Evolutionary conservation across 2,113 vertebrate species (phyloP).

Genomic region (Gnathonemus echidnorhynchus): DNA sequence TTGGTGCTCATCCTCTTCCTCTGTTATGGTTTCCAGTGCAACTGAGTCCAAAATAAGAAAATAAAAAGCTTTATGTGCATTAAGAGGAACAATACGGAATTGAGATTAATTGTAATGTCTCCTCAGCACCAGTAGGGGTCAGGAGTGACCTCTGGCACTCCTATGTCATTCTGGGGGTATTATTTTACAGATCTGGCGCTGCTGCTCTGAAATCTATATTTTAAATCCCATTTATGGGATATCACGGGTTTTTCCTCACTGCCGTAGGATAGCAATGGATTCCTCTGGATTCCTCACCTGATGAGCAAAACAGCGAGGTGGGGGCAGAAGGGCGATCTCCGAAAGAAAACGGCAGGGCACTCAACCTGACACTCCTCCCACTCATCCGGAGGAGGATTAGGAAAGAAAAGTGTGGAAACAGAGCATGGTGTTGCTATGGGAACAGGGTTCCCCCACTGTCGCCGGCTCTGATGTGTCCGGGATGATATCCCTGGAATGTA

Average conservation of each 20-base stretch:
- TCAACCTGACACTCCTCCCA: background rate
- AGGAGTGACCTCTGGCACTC: background rate
- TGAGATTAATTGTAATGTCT: background rate
- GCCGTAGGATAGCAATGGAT: background rate
- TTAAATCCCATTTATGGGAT: background rate
- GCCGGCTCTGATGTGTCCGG: background rate
- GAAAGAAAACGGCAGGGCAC: background rate
- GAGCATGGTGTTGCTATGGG: conserved; percentile 11
- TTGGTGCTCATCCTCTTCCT: background rate
- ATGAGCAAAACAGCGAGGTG: background rate
- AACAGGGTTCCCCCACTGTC: conserved; percentile 5
- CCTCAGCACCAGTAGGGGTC: background rate
- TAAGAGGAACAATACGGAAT: background rate
- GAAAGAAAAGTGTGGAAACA: conserved; percentile 6
- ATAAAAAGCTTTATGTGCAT: background rate
- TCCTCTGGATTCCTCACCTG: background rate
- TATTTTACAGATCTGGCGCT: background rate
- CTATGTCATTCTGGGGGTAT: background rate
- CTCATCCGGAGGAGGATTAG: conserved; percentile 10
- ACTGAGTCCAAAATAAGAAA: background rate
- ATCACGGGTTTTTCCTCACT: background rate
- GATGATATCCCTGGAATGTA: conserved; percentile 16
- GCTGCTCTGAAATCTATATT: background rate
- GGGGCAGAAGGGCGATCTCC: background rate
- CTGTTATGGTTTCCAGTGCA: background rate